These are phyloP conservation scores for Isurus oxyrinchus DNA, from an alignment of 2,113 vertebrate genomes.

Conservation along the genomic window DNA sequence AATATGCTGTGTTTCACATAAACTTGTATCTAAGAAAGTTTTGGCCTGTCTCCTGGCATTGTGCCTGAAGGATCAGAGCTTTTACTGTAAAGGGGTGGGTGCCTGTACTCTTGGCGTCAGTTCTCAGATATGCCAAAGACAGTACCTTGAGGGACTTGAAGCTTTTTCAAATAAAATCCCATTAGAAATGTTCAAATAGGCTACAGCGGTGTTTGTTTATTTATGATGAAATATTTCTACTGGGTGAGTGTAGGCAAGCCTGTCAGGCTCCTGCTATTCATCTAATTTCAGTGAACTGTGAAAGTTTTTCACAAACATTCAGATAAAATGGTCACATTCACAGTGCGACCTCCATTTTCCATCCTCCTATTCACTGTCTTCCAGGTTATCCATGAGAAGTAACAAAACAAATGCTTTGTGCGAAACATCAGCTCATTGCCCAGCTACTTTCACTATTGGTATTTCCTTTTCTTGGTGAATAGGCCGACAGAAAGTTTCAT, in stretches of 20 bases:
- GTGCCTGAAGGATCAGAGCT: background rate
- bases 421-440: background rate
- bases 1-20: background rate
- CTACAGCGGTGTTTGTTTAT: background rate
- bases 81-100: background rate
- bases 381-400: background rate
- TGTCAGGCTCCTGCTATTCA: background rate
- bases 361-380: background rate
- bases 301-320: background rate
- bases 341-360: background rate
- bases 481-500: background rate
- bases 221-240: background rate
- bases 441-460: background rate
- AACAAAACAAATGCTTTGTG: background rate
- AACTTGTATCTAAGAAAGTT: conserved; percentile 45
- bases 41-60: conserved; percentile 39
- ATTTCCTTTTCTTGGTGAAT: background rate
- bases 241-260: background rate
- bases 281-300: background rate
- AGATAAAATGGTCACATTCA: background rate
- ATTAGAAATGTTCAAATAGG: background rate
- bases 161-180: background rate
- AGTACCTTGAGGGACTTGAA: background rate
- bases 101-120: background rate
- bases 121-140: background rate